Percentiles rank a stretch among this genome's conserved stretches.
Conservation (phyloP, 2,797 vertebrate genomes). For the Orestias chungarensis region DNA sequence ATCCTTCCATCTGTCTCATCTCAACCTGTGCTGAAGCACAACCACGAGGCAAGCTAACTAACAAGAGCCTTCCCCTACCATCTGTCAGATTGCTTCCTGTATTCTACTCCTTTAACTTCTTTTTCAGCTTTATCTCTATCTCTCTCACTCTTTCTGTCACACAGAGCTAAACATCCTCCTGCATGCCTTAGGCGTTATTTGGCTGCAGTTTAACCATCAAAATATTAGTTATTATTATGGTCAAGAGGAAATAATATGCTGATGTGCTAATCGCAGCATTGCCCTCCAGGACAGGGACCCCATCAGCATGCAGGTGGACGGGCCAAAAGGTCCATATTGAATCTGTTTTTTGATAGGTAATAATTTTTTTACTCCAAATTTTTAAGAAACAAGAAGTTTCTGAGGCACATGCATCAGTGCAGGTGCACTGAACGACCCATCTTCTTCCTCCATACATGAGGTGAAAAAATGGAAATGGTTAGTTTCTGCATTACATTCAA, state of each 20-base stretch:
- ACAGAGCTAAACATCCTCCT: conserved; percentile 38
- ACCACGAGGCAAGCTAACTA: conserved; percentile 80
- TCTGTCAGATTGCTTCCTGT: conserved; percentile 78
- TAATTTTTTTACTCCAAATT: conserved; percentile 10
- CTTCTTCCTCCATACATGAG: conserved; percentile 34
- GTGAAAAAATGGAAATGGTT: conserved; percentile 51
- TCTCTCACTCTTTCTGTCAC: conserved; percentile 37
- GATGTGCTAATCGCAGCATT: conserved; percentile 25
- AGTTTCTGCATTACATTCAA: conserved; percentile 48
- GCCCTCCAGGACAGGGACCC: conserved; percentile 21
- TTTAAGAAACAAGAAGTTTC: conserved; percentile 15
- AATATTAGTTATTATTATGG: conserved; percentile 45
- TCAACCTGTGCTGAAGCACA: conserved; percentile 81
- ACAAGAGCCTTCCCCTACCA: conserved; percentile 81
- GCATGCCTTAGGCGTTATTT: conserved; percentile 45
- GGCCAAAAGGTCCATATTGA: conserved; percentile 32
- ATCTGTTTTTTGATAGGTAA: conserved; percentile 16
- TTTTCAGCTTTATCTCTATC: conserved; percentile 41
- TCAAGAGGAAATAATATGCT: conserved; percentile 53
- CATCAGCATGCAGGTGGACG: conserved; percentile 22
- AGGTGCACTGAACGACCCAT: conserved; percentile 37
- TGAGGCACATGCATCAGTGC: background rate
- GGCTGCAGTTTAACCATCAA: conserved; percentile 33
- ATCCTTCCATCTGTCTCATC: conserved; percentile 83
- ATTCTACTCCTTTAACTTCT: conserved; percentile 56